Percentiles rank a stretch among this genome's conserved stretches.
Evolutionary conservation across 1,140 invertebrate species (phyloP).

Genomic region (Rhopalosiphum padi): DNA sequence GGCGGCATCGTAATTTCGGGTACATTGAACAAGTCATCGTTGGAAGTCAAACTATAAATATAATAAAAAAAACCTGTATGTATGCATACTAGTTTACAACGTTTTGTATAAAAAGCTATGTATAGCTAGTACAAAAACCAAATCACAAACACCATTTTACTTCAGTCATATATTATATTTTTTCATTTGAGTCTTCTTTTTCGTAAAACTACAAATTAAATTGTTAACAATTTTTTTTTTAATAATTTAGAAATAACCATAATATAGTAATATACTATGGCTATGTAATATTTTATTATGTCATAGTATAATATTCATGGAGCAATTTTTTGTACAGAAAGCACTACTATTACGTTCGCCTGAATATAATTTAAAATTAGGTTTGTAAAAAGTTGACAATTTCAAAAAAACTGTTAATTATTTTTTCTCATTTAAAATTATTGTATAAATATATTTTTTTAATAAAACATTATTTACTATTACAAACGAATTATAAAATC

Average conservation of each 20-base stretch:
- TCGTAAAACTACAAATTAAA: not conserved
- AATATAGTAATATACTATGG: not conserved
- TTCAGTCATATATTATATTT: not conserved
- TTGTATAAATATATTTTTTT: not conserved
- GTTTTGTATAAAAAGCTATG: not conserved
- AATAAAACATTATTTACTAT: too few species aligned
- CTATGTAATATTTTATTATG: not conserved
- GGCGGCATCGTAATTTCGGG: not conserved
- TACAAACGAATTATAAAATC: too few species aligned
- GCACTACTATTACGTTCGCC: too few species aligned
- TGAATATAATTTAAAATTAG: too few species aligned
- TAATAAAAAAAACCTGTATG: not conserved
- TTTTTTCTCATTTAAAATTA: not conserved
- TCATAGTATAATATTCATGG: not conserved
- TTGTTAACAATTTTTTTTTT: not conserved
- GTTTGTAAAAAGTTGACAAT: not conserved
- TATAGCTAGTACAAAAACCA: too few species aligned
- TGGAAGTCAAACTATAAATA: not conserved
- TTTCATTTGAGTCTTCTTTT: not conserved
- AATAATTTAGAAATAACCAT: not conserved
- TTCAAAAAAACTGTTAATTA: not conserved
- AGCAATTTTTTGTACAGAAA: not conserved
- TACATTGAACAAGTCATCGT: not conserved
- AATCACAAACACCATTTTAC: not conserved
- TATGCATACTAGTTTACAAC: not conserved